Evolutionary conservation across 2,113 vertebrate species (phyloP).

Genomic region (Xenopus laevis): DNA sequence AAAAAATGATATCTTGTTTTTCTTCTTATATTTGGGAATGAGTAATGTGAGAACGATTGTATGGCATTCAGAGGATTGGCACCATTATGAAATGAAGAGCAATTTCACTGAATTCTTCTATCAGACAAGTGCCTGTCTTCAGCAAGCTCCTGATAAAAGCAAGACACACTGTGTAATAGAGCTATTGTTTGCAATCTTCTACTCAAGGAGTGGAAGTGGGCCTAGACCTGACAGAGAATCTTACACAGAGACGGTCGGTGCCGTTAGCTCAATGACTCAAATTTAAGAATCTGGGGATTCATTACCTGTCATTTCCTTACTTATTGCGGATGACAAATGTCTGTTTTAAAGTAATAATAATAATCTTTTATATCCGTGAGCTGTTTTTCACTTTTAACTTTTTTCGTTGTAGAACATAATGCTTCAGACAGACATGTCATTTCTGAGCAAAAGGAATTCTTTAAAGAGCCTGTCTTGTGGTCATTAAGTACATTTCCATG

Average conservation of each 20-base stretch:
- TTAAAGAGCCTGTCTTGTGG: no score
- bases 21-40: background rate
- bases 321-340: slow-evolving; percentile 17
- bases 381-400: background rate
- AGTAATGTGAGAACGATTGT: background rate
- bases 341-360: slow-evolving; percentile 20
- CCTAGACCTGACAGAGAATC: slow-evolving; percentile 34
- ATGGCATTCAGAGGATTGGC: background rate
- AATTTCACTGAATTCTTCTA: slow-evolving; percentile 1
- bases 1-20: background rate
- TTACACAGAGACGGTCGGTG: background rate
- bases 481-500: no score
- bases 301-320: slow-evolving; percentile 36
- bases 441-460: no score
- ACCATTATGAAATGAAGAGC: background rate
- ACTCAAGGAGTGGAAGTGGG: slow-evolving; percentile 9
- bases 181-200: slow-evolving; percentile 32
- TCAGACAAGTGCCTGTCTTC: slow-evolving; percentile 16
- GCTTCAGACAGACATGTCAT: no score
- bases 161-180: slow-evolving; percentile 9
- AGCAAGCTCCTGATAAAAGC: slow-evolving; percentile 12
- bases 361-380: slow-evolving; percentile 7
- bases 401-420: background rate
- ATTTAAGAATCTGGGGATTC: slow-evolving; percentile 25
- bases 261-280: slow-evolving; percentile 25